These are phyloP conservation scores for Lipophrys pholis DNA, from an alignment of 2,113 vertebrate species.

Conservation along the genomic window DNA sequence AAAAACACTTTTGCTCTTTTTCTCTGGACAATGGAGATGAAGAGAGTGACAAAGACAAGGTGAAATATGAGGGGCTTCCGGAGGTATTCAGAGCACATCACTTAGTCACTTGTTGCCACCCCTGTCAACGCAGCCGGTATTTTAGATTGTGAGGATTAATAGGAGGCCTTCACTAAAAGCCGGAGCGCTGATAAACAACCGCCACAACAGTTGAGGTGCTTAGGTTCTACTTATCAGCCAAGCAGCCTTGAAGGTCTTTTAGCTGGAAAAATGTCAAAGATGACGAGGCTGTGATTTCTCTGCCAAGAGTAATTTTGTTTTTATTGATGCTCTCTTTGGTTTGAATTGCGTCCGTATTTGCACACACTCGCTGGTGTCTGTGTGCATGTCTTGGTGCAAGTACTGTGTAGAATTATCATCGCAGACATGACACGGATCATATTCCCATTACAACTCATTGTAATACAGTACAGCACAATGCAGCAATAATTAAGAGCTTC, in stretches of 20 bases:
- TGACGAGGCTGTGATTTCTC: conserved; percentile 7
- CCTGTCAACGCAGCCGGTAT: conserved; percentile 7
- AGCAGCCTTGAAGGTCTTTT: conserved; percentile 20
- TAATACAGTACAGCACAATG: background rate
- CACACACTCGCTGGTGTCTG: background rate
- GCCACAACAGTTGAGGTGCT: conserved; percentile 1
- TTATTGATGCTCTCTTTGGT: too few species aligned
- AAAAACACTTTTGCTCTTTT: conserved; percentile 88
- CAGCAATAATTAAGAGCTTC: background rate
- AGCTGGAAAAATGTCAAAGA: conserved; percentile 15
- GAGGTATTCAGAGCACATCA: conserved; percentile 5
- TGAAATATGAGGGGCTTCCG: background rate
- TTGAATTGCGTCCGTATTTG: background rate
- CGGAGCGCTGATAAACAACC: conserved; percentile 24
- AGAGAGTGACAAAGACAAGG: conserved; percentile 14
- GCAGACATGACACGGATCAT: background rate
- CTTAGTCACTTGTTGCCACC: conserved; percentile 21
- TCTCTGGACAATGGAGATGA: conserved; percentile 83
- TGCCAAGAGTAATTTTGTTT: conserved; percentile 1
- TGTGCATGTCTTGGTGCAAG: background rate
- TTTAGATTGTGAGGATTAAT: conserved; percentile 23
- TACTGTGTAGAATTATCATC: background rate
- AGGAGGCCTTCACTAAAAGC: conserved; percentile 26
- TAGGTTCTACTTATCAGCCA: conserved; percentile 22
- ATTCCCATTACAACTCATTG: conserved; percentile 5